These are phyloP conservation scores for Poeciliopsis occidentalis DNA, from an alignment of 2,113 vertebrate genomes.

Conservation along the genomic window DNA sequence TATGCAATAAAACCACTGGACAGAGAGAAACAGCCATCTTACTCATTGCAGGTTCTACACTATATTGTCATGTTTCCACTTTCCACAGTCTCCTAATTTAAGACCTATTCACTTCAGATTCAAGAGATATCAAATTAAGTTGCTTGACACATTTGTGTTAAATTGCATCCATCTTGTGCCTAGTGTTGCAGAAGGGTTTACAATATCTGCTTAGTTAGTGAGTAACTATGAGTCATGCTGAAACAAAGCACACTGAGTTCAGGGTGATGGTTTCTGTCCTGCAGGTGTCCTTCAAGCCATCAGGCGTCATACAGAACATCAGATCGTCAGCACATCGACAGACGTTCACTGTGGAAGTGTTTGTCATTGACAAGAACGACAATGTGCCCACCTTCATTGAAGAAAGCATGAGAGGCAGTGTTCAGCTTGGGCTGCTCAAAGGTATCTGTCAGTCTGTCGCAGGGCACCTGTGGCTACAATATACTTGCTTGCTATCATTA, in stretches of 20 bases:
- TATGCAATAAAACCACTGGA: slow-evolving; percentile 82
- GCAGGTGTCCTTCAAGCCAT: slow-evolving; percentile 73
- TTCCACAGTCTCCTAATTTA: not conserved
- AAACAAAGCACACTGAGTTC: not conserved
- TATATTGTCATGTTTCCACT: not conserved
- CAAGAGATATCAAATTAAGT: not conserved
- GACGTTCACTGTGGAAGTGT: slow-evolving; percentile 75
- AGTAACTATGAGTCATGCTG: not conserved
- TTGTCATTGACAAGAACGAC: slow-evolving; percentile 82
- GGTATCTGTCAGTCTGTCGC: slow-evolving; percentile 38
- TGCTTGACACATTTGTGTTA: not conserved
- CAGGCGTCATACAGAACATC: slow-evolving; percentile 74
- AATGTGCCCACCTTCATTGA: slow-evolving; percentile 79
- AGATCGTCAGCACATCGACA: slow-evolving; percentile 69
- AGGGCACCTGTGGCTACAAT: no score
- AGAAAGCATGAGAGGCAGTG: slow-evolving; percentile 76
- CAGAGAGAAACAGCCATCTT: slow-evolving; percentile 84
- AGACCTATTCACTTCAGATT: not conserved
- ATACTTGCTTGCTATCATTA: no score
- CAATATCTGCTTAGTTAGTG: not conserved
- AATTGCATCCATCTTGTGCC: not conserved
- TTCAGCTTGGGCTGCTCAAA: slow-evolving; percentile 82
- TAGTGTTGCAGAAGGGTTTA: not conserved
- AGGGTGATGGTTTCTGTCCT: slow-evolving; percentile 22
- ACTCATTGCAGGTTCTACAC: slow-evolving; percentile 79